Evolutionary conservation across 2,888 invertebrate species (phyloP).

Genomic region (Theodoxus fluviatilis): DNA sequence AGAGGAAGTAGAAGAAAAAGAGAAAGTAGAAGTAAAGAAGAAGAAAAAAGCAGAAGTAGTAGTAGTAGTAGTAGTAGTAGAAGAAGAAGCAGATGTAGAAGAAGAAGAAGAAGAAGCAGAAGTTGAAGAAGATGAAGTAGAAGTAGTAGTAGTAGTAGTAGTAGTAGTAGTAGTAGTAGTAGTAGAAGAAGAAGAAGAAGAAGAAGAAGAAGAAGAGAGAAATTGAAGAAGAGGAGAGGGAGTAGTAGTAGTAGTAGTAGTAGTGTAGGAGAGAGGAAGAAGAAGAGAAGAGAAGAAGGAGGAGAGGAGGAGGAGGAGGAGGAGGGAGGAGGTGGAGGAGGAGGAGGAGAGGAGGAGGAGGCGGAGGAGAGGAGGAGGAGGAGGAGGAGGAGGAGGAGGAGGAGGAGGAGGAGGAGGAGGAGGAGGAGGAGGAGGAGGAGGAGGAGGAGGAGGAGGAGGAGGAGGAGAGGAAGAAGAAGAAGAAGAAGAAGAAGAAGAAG

Average conservation of each 20-base stretch:
- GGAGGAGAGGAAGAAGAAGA: neutral
- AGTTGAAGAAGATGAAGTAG: neutral
- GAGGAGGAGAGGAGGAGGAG: neutral
- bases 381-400: neutral
- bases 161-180: neutral
- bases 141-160: neutral
- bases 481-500: neutral
- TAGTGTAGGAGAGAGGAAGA: neutral
- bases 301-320: neutral
- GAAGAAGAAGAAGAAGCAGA: neutral
- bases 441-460: neutral
- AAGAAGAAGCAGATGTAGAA: neutral
- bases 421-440: neutral
- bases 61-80: neutral
- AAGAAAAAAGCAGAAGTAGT: neutral
- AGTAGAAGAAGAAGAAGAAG: neutral
- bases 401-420: neutral
- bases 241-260: neutral
- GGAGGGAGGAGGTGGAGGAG: neutral
- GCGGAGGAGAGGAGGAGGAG: neutral
- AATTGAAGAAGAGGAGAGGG: conserved; percentile 22
- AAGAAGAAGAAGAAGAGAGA: neutral
- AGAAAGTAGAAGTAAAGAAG: neutral
- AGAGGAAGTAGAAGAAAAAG: neutral
- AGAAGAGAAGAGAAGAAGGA: neutral